Evolutionary conservation across 2,888 invertebrate genomes (phyloP).

Genomic region (Drosophila meridiana): DNA sequence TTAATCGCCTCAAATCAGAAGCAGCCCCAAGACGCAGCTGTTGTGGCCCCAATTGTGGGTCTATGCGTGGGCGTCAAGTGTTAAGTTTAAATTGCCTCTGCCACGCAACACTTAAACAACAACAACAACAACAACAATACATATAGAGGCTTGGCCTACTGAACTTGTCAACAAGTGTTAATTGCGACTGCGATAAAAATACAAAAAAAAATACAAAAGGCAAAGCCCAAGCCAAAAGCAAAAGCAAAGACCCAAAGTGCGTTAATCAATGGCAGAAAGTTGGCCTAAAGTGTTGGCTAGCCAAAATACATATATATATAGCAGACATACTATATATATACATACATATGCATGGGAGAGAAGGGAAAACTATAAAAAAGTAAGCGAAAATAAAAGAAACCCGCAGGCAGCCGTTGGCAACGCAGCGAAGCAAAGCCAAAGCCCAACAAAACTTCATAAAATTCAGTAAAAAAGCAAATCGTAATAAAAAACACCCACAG

Average conservation of each 20-base stretch:
- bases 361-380: slow-evolving; percentile 28
- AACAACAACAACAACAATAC: slow-evolving; percentile 21
- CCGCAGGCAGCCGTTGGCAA: slow-evolving; percentile 16
- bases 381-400: slow-evolving; percentile 5
- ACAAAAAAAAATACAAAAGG: slow-evolving; percentile 1
- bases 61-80: slow-evolving; percentile 60
- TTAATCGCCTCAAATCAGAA: slow-evolving; percentile 65
- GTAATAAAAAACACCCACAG: slow-evolving; percentile 23
- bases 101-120: slow-evolving; percentile 53
- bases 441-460: slow-evolving; percentile 8
- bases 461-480: slow-evolving; percentile 13
- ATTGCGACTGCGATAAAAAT: slow-evolving; percentile 57
- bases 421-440: slow-evolving; percentile 19
- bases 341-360: background rate
- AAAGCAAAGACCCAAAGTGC: slow-evolving; percentile 24
- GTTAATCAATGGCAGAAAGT: slow-evolving; percentile 46
- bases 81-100: slow-evolving; percentile 49
- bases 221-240: slow-evolving; percentile 1
- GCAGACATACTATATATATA: background rate
- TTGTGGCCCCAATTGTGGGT: slow-evolving; percentile 46
- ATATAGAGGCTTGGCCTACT: slow-evolving; percentile 66
- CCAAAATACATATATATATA: slow-evolving; percentile 2
- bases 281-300: slow-evolving; percentile 34
- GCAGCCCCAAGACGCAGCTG: slow-evolving; percentile 44
- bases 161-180: slow-evolving; percentile 82